Evolutionary conservation across 2,888 invertebrate genomes (phyloP).

Genomic region (Lasioglossum villosulum): DNA sequence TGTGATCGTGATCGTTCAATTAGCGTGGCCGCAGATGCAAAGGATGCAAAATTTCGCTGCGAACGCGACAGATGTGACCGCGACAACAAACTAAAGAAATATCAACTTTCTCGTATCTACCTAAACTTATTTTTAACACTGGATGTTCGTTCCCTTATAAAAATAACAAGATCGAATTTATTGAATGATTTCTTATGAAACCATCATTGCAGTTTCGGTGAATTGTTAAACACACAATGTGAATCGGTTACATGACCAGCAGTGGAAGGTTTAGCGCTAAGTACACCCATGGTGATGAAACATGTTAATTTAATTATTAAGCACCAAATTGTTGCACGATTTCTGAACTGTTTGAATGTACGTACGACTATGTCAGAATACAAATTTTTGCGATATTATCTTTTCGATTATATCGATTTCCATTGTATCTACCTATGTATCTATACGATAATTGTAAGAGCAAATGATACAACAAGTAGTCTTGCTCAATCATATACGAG

Average conservation of each 20-base stretch:
- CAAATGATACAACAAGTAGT: background rate
- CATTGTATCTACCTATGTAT: no score
- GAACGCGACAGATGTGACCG: background rate
- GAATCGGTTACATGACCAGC: background rate
- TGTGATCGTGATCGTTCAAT: background rate
- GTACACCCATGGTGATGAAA: background rate
- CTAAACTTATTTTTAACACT: background rate
- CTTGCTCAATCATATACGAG: background rate
- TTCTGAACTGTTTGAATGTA: no score
- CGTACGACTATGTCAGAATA: no score
- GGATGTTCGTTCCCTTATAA: background rate
- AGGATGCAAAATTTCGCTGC: background rate
- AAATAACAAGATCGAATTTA: background rate
- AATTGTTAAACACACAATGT: background rate
- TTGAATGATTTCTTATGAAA: background rate
- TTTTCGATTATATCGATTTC: no score
- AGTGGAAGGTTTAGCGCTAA: background rate
- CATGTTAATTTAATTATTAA: no score
- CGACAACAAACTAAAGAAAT: background rate
- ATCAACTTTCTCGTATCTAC: background rate
- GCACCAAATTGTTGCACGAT: no score
- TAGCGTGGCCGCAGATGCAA: background rate
- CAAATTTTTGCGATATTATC: no score
- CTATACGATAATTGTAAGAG: background rate
- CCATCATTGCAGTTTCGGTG: background rate